Conservation (phyloP, 2,888 invertebrate genomes). For the Incurvaria masculella region DNA sequence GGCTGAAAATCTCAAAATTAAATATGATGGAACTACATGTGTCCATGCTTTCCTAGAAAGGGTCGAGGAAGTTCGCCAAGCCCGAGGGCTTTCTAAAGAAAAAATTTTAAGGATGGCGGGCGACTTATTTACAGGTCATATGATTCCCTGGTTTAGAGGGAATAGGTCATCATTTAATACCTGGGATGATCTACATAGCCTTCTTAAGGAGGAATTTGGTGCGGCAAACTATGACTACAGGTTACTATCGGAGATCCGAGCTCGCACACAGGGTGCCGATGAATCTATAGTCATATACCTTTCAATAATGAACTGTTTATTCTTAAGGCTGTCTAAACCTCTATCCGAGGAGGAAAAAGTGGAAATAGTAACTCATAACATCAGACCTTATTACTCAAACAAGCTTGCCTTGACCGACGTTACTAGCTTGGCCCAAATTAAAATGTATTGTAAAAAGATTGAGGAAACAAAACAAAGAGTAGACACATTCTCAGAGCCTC, state of each 20-base stretch:
- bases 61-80: background rate
- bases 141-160: background rate
- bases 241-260: background rate
- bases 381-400: background rate
- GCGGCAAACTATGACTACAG: background rate
- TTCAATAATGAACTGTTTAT: background rate
- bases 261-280: background rate
- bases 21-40: background rate
- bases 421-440: background rate
- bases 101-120: background rate
- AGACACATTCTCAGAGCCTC: background rate
- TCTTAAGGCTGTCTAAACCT: background rate
- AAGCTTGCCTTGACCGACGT: background rate
- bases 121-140: background rate
- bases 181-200: background rate
- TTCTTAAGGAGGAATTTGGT: background rate
- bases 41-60: background rate
- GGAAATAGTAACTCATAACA: background rate
- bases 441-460: background rate
- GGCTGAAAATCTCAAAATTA: background rate
- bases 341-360: background rate
- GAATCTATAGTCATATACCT: background rate
- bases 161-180: background rate
- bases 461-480: background rate
- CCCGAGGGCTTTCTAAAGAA: background rate